Base-by-base conservation (phyloP, 2,888 invertebrate genomes). In the Drosophila antonietae region DNA sequence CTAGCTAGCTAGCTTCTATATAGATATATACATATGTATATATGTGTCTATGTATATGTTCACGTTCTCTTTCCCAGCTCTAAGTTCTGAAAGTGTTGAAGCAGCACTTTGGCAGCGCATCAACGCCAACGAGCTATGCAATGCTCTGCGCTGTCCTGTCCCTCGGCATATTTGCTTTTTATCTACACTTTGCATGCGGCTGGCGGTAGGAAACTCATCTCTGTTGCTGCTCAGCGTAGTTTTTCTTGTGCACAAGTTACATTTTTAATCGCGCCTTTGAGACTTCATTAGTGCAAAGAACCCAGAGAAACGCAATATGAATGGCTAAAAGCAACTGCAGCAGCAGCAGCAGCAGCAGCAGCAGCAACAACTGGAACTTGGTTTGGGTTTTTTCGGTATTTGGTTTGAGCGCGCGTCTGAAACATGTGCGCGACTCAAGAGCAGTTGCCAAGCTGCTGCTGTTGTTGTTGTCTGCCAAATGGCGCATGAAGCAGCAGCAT, bases 201-300 rank as follows among this genome's bases (percentile, higher is more conserved):
- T 35, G 51, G 55, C 55, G 39, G n/a, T 20, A 31, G 51, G 37
- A 35, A 78, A 74, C 69, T 74, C 77, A 74, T 67, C 67, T 70
- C 67, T 66, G 79, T 63, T 68, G 71, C 66, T 65, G 69, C 66
- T 73, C 67, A 76, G 68, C 65, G 71, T 80, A 73, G 77, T 83
- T 78, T 81, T 80, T 87, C 77, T 80, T 75, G 58, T 71, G 81
- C 87, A 75, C 74, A 89, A 87, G 89, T 89, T 89, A 82, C 88
- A 85, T 81, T 87, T 89, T 84, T 89, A 87, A 87, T 89, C 86
- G 86, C 86, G 86, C 86, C 86, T 87, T 87, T 89, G 87, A 87
- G 87, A 87, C 87, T 89, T 87, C 89, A 87, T 87, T 87, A 89
- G 86, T 81, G 85, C 73, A 68, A 73, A 74, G 44, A 65, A 65